Evolutionary conservation across 2,797 vertebrate species (phyloP).

Genomic region (Cyprinella venusta): DNA sequence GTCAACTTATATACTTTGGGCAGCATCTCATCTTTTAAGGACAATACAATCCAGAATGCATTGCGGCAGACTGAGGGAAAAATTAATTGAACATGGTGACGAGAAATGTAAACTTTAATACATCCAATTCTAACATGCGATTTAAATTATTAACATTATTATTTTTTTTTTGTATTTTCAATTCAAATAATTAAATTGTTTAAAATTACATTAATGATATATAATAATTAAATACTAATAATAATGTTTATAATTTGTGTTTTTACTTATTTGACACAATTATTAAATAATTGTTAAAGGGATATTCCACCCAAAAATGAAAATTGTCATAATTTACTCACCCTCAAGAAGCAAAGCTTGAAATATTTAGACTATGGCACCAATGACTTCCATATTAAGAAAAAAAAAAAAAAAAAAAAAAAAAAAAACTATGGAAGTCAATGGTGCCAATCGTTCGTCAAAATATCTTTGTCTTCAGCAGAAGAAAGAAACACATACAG

Average conservation of each 20-base stretch:
- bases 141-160: background rate
- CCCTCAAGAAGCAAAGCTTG: too few relatives aligned
- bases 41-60: background rate
- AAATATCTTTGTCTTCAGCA: too few relatives aligned
- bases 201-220: background rate
- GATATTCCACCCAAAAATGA: too few relatives aligned
- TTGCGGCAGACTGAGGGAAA: background rate
- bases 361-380: too few relatives aligned
- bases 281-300: background rate
- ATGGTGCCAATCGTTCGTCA: too few relatives aligned
- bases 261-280: background rate
- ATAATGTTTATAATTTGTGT: background rate
- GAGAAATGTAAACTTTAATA: background rate
- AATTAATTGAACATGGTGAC: background rate
- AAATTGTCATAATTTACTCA: too few relatives aligned
- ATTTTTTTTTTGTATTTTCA: background rate
- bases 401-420: too few relatives aligned
- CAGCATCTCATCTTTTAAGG: background rate
- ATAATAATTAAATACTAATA: background rate
- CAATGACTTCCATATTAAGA: too few relatives aligned
- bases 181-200: background rate
- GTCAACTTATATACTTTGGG: background rate
- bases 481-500: too few relatives aligned
- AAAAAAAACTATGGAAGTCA: too few relatives aligned
- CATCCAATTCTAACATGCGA: background rate